Conservation (phyloP, 1,140 invertebrate species). For the fruit fly (Drosophila melanogaster) region DNA sequence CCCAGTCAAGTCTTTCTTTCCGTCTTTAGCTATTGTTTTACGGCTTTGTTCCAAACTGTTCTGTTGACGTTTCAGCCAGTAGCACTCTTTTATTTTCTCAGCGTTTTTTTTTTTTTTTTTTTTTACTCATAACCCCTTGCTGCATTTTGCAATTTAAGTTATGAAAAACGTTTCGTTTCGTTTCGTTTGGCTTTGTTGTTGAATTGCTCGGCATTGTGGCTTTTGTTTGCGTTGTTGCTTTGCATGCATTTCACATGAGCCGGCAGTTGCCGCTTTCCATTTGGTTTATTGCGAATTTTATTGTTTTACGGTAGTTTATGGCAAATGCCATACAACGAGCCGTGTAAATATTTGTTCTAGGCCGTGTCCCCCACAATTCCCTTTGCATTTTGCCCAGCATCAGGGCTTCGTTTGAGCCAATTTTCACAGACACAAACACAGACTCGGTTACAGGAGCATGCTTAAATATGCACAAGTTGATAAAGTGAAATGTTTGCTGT, state of each 20-base stretch:
- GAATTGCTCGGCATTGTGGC: conserved; percentile 45
- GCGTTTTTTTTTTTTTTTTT: conserved; percentile 4
- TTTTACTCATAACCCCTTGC: background rate
- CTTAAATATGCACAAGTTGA: conserved; percentile 65
- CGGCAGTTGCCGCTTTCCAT: conserved; percentile 70
- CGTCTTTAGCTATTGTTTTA: conserved; percentile 18
- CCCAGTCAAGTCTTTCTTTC: conserved; percentile 10
- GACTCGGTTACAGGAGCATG: conserved; percentile 3
- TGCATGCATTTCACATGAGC: conserved; percentile 75
- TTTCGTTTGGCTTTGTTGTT: conserved; percentile 47
- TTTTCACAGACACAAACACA: conserved; percentile 32
- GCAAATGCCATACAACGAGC: conserved; percentile 54
- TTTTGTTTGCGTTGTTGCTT: conserved; percentile 58
- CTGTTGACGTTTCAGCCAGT: conserved; percentile 62
- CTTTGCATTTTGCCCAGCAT: background rate
- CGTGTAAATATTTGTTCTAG: conserved; percentile 70
- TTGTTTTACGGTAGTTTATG: conserved; percentile 78
- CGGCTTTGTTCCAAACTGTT: conserved; percentile 34
- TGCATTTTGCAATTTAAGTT: conserved; percentile 71
- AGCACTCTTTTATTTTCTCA: conserved; percentile 28
- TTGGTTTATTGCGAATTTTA: conserved; percentile 82
- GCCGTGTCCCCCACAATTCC: conserved; percentile 1
- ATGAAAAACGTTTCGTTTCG: conserved; percentile 56
- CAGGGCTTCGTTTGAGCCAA: conserved; percentile 19
- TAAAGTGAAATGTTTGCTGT: conserved; percentile 68